Evolutionary conservation across 2,888 invertebrate species (phyloP), one percentile per base, ranked within the genome.

Genomic region (Amblyjoppa proteus): DNA sequence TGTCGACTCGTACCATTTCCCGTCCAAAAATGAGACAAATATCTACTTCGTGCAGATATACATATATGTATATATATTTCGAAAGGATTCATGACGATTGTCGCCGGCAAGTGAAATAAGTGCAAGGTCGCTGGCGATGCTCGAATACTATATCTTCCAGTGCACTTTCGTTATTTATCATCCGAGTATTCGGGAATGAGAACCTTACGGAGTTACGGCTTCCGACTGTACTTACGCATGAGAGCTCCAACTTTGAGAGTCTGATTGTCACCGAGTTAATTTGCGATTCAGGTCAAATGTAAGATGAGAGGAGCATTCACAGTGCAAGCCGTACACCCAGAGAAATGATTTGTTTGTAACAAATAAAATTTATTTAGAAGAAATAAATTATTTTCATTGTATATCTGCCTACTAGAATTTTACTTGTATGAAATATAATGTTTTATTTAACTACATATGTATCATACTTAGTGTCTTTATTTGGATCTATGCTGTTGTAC

Each of bases 21-120:
- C 16, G 31, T 31, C 28, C 11, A 13, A 61, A 61, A 61, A 31
- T 61, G 28, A 5, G 31, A 13, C 28, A 31, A 61, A 31, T 25
- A 61, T 61, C 9, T 41, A 41, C 11, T 41, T 7, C 41, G 1
- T 9, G 41, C 1, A 41, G 11, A 41, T 41, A 41, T 41, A n/a
- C n/a, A 20, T 20, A 1, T 41, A 0, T 41, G 16, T 61, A 31
- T 31, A 31, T 25, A 31, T 61, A 31, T 31, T 61, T 31, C 31
- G 61, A 25, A 31, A 61, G 16, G 61, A 61, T 61, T 61, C 20
- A 56, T 56, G 56, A 4, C 61, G 61, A 61, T 61, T 61, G 61
- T 61, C 61, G 28, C 61, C 61, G 61, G 61, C 61, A 16, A 61
- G 61, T 31, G 61, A 61, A 61, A 61, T 61, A 61, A 31, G 3